Conservation (phyloP, 1,140 invertebrate genomes). For the Aphaenogaster ashmeadi region DNA sequence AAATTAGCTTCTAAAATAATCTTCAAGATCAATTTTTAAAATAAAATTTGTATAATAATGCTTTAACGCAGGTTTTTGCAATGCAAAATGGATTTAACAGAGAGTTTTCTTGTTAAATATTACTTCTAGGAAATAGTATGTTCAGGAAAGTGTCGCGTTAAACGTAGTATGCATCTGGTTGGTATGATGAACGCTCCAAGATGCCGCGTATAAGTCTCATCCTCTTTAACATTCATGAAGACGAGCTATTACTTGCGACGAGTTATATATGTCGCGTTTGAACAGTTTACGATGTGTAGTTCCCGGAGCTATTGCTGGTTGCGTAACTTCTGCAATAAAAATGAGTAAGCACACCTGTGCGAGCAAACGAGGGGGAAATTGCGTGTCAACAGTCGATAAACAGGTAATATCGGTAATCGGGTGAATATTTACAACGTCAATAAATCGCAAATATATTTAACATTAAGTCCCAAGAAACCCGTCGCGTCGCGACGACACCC, state of each 20-base stretch:
- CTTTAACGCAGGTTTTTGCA: not conserved
- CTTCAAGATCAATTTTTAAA: not conserved
- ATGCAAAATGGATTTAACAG: not conserved
- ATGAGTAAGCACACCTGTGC: constrained; percentile 63
- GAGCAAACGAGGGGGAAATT: constrained; percentile 23
- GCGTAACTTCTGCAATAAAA: constrained; percentile 63
- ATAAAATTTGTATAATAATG: not conserved
- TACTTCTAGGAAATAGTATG: not conserved
- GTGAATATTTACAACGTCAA: constrained; percentile 46
- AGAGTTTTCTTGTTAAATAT: constrained; percentile 6
- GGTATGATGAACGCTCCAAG: constrained; percentile 34
- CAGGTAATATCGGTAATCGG: constrained; percentile 54
- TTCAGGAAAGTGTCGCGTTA: not conserved
- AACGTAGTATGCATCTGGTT: not conserved
- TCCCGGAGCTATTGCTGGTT: constrained; percentile 33
- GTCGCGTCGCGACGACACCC: not conserved
- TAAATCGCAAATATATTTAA: constrained; percentile 46
- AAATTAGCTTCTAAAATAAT: constrained; percentile 4
- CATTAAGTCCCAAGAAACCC: not conserved
- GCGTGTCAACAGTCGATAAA: constrained; percentile 40
- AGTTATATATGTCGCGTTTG: constrained; percentile 48
- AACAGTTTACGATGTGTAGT: constrained; percentile 56
- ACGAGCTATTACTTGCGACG: constrained; percentile 56
- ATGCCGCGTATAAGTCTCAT: constrained; percentile 44
- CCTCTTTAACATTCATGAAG: constrained; percentile 62